phyloP scores from a whole-genome alignment of 2,797 vertebrate genomes.

The Amblyopsis hoosieri region DNA sequence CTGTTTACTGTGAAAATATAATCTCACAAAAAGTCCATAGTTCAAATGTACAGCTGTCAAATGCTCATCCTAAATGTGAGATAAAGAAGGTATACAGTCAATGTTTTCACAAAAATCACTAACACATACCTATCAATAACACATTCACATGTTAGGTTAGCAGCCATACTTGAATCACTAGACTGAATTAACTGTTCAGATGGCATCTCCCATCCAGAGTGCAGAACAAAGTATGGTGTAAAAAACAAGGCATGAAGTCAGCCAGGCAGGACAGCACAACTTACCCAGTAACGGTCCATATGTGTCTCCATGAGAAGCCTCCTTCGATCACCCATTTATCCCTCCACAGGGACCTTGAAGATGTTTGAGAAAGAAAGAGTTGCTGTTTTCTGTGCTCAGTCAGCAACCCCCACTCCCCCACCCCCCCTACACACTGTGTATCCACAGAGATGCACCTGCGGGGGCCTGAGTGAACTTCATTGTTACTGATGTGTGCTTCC shows the following conservation, averaged over 20 bases:
- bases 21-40: too few species aligned
- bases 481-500: conserved; percentile 5
- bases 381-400: conserved; percentile 75
- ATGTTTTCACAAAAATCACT: too few species aligned
- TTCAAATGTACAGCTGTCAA: too few species aligned
- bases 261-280: conserved; percentile 28
- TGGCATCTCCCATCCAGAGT: background rate
- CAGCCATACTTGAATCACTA: background rate
- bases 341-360: conserved; percentile 87
- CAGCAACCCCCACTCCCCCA: conserved; percentile 68
- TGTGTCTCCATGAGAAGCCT: conserved; percentile 51
- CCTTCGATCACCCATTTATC: conserved; percentile 83
- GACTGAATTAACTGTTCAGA: background rate
- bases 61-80: too few species aligned
- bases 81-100: too few species aligned
- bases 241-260: too few species aligned
- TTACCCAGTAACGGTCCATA: conserved; percentile 73
- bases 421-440: conserved; percentile 44
- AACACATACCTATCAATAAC: too few species aligned
- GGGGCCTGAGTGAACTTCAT: conserved; percentile 17
- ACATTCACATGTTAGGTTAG: background rate
- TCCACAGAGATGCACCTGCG: conserved; percentile 81
- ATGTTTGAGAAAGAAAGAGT: conserved; percentile 84
- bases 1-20: too few species aligned
- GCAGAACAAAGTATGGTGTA: too few species aligned